Percentiles rank a stretch among this genome's conserved stretches.
phyloP scores from a whole-genome alignment of 2,888 invertebrate genomes.

The Cephalotes varians region DNA sequence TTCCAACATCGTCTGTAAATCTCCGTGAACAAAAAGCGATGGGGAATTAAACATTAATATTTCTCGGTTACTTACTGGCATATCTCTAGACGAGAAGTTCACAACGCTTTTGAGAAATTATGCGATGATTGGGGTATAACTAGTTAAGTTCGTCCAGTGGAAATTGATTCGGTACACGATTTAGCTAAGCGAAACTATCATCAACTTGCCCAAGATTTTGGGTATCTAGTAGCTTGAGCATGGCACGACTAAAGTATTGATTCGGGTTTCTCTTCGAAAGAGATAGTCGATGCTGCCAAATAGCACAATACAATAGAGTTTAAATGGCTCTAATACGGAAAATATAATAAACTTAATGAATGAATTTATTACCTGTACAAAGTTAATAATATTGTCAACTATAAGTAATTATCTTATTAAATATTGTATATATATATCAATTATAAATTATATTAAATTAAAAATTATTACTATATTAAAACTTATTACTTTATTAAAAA shows the following conservation, averaged over 20 bases:
- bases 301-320: slow-evolving; percentile 6
- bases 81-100: slow-evolving; percentile 7
- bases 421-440: no score
- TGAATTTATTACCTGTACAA: not conserved
- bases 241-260: slow-evolving; percentile 35
- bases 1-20: not conserved
- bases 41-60: slow-evolving; percentile 9
- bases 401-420: not conserved
- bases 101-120: slow-evolving; percentile 3
- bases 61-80: not conserved
- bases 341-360: not conserved
- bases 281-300: slow-evolving; percentile 21
- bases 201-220: slow-evolving; percentile 36
- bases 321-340: slow-evolving; percentile 2
- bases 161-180: slow-evolving; percentile 32
- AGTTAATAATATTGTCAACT: not conserved
- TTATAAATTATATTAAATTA: not conserved
- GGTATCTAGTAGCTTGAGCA: slow-evolving; percentile 16
- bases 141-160: slow-evolving; percentile 2
- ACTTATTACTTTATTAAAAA: not conserved
- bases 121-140: slow-evolving; percentile 5
- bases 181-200: slow-evolving; percentile 37
- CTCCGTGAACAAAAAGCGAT: not conserved
- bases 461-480: not conserved
- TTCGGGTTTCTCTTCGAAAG: slow-evolving; percentile 18